Base-by-base conservation (phyloP, 1,140 invertebrate species). In the Odontomachus brunneus region DNA sequence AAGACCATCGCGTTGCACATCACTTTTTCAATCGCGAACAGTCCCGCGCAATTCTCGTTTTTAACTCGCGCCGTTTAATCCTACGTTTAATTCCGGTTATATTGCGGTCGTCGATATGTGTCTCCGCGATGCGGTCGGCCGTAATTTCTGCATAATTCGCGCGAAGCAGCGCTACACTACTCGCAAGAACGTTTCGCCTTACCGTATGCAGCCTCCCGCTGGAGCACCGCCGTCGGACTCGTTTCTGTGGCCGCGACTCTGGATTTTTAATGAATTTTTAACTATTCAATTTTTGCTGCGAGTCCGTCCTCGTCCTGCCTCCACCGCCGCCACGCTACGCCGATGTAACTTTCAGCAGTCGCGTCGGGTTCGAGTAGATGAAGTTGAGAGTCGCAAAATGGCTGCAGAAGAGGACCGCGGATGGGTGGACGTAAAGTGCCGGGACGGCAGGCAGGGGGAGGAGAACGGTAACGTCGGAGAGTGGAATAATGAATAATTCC, bases 401-500 rank as follows among this genome's bases (percentile, higher is more conserved):
- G 71, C 71, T 62, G 75, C 49, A 80, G 72, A 83, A 86, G 73
- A 71, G 80, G 71, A 82, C 53, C 26, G 72, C 51, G 71, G 38
- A 67, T 49, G 78, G 84, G 78, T 78, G 86, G 71, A 86, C 85
- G 89, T 82, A 84, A 87, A 84, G 85, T 84, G 62, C 84, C 66
- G 67, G 59, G 74, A 85, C 71, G 53, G 59, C 48, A 67, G 48
- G 33, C 24, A n/a, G 3, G 11, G 44, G 22, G 17, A 33, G 22
- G 19, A 33, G 38, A 11, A 57, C 29, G 48, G 75, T 78, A 44
- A 49, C 75, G n/a, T 80, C 75, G 75, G 75, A 66, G 83, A 59
- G 72, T 65, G 63, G 87, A 89, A 84, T 92, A 93, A 93, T 93
- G 91, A 93, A 93, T 93, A 93, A 93, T 93, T 93, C 89, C 86